Evolutionary conservation across 2,888 invertebrate species (phyloP).

Genomic region (Agonopterix subpropinquella): DNA sequence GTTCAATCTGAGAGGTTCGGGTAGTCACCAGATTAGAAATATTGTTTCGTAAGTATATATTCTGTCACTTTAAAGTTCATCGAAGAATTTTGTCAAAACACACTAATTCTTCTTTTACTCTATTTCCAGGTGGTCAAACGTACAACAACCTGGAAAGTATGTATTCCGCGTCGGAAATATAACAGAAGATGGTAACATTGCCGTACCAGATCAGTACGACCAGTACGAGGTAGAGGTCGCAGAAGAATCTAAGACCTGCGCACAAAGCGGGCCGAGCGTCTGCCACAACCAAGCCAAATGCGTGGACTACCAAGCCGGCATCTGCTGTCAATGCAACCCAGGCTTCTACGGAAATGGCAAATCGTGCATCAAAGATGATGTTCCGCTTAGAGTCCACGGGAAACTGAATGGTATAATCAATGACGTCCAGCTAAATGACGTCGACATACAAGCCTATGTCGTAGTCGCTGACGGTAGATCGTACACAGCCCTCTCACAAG

Average conservation of each 20-base stretch:
- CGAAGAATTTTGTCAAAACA: no score
- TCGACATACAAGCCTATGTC: conserved; percentile 94
- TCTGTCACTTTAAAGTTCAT: neutral
- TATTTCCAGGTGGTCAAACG: conserved; percentile 86
- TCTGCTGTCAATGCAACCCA: conserved; percentile 91
- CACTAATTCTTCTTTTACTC: neutral
- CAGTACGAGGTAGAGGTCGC: conserved; percentile 58
- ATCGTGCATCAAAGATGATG: conserved; percentile 88
- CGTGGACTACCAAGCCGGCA: conserved; percentile 87
- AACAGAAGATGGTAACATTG: conserved; percentile 76
- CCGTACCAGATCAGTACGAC: conserved; percentile 78
- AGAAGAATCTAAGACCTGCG: conserved; percentile 72
- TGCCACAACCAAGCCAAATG: conserved; percentile 91
- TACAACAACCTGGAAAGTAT: conserved; percentile 90
- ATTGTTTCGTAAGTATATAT: conserved; percentile 80
- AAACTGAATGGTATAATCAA: conserved; percentile 91
- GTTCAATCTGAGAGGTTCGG: conserved; percentile 88
- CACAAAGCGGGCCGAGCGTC: conserved; percentile 79
- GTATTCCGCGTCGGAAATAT: conserved; percentile 89
- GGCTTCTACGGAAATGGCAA: conserved; percentile 95
- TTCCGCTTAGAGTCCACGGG: conserved; percentile 92
- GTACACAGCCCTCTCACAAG: conserved; percentile 92
- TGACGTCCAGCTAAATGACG: conserved; percentile 80
- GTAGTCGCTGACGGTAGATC: conserved; percentile 90
- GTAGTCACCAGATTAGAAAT: conserved; percentile 90